Evolutionary conservation across 2,797 vertebrate species (phyloP).

Genomic region (Anguilla anguilla): DNA sequence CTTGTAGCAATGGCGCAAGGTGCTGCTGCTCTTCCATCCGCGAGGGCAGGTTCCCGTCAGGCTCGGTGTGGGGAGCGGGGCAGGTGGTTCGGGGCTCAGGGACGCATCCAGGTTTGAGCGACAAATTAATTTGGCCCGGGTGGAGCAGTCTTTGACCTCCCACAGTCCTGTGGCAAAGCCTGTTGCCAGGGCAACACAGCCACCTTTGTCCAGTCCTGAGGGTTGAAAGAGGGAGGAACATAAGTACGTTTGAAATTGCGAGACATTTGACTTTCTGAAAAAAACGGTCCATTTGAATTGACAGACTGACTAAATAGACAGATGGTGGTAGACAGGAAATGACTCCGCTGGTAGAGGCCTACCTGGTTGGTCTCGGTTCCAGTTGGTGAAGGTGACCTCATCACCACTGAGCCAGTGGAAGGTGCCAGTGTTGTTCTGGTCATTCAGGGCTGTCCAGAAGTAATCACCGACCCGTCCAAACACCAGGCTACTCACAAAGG

Average conservation of each 20-base stretch:
- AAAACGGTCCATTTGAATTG: neutral
- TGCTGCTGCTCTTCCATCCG: conserved; percentile 82
- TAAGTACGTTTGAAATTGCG: neutral
- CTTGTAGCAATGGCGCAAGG: conserved; percentile 92
- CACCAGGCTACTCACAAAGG: conserved; percentile 90
- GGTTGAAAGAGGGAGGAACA: neutral
- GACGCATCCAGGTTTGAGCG: conserved; percentile 84
- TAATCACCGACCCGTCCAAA: conserved; percentile 80
- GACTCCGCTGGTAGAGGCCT: conserved; percentile 6
- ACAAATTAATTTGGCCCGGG: conserved; percentile 92
- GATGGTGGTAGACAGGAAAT: neutral
- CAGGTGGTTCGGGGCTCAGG: conserved; percentile 76
- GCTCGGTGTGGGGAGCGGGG: conserved; percentile 83
- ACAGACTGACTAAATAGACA: neutral
- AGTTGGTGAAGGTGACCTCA: conserved; percentile 88
- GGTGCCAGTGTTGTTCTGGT: conserved; percentile 74
- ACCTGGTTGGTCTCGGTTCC: conserved; percentile 95
- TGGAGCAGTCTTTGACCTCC: conserved; percentile 90
- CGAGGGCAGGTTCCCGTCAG: conserved; percentile 81
- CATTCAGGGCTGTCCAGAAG: conserved; percentile 89
- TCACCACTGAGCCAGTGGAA: conserved; percentile 90
- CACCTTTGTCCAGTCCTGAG: conserved; percentile 75
- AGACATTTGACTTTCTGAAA: neutral
- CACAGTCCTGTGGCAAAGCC: conserved; percentile 87
- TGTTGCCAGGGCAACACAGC: conserved; percentile 88